phyloP scores from a whole-genome alignment of 2,797 vertebrate species.

The Anabacerthia variegaticeps region DNA sequence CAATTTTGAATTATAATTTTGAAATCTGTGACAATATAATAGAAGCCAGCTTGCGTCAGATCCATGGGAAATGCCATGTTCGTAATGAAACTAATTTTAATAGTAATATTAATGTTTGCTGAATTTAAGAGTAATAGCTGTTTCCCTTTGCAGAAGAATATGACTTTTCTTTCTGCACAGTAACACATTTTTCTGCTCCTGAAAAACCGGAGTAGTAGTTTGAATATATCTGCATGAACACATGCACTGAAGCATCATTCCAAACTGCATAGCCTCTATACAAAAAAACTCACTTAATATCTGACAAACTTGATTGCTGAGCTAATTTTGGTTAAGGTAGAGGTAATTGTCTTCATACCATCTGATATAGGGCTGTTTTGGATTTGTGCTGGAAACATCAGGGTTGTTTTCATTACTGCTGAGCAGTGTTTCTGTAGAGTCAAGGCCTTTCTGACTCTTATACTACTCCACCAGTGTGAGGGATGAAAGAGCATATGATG shows the following conservation, averaged over 20 bases:
- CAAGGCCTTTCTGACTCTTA: background rate
- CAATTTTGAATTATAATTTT: background rate
- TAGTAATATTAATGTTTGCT: constrained; percentile 10
- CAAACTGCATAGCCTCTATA: background rate
- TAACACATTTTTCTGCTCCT: background rate
- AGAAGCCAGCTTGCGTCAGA: background rate
- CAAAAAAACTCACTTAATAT: background rate
- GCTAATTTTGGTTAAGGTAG: background rate
- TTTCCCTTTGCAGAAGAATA: constrained; percentile 59
- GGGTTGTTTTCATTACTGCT: background rate
- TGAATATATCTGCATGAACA: background rate
- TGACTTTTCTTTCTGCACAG: background rate
- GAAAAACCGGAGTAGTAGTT: background rate
- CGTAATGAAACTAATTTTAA: background rate
- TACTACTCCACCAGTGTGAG: background rate
- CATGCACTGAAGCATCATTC: background rate
- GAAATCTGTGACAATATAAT: background rate
- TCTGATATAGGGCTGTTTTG: background rate
- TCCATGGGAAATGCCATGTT: background rate
- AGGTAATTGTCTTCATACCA: background rate
- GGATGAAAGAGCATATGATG: too few relatives aligned
- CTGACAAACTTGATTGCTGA: background rate
- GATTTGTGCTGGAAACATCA: background rate
- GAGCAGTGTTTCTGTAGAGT: background rate
- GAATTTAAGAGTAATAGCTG: background rate